phyloP scores from a whole-genome alignment of 1,140 invertebrate species.

The Laupala kohalensis region DNA sequence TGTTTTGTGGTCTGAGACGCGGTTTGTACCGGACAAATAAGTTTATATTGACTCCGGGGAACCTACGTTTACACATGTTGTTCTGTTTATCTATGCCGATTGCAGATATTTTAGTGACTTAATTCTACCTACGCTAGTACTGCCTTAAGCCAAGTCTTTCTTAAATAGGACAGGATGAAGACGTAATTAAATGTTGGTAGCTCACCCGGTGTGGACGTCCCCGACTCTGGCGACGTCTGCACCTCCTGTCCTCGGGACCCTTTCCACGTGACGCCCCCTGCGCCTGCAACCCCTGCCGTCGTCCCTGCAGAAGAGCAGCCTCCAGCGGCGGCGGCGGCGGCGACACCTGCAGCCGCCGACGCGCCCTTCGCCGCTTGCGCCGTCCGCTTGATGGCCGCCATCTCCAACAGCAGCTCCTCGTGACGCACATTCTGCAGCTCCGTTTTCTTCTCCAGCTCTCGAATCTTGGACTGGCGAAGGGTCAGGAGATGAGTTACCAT shows the following conservation, averaged over 20 bases:
- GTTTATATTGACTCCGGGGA: too few relatives aligned
- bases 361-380: constrained; percentile 33
- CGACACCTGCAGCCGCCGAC: constrained; percentile 23
- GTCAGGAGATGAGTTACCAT: too few relatives aligned
- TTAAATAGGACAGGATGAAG: too few relatives aligned
- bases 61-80: neutral
- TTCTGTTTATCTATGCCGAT: neutral
- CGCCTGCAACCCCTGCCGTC: constrained; percentile 23
- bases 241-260: constrained; percentile 12
- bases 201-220: constrained; percentile 18
- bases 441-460: constrained; percentile 70
- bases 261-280: constrained; percentile 11
- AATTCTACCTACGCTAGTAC: too few relatives aligned
- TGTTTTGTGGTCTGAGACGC: neutral
- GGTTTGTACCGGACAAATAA: too few relatives aligned
- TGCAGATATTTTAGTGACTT: too few relatives aligned
- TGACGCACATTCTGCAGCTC: constrained; percentile 78
- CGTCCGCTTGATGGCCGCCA: constrained; percentile 43
- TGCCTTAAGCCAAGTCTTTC: too few relatives aligned
- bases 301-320: constrained; percentile 8
- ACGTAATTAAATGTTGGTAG: neutral
- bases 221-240: constrained; percentile 17
- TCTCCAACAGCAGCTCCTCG: constrained; percentile 74
- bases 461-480: constrained; percentile 56
- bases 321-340: neutral